These are phyloP conservation scores for Strigamia crassipes DNA, from an alignment of 2,888 invertebrate genomes.

Conservation along the genomic window DNA sequence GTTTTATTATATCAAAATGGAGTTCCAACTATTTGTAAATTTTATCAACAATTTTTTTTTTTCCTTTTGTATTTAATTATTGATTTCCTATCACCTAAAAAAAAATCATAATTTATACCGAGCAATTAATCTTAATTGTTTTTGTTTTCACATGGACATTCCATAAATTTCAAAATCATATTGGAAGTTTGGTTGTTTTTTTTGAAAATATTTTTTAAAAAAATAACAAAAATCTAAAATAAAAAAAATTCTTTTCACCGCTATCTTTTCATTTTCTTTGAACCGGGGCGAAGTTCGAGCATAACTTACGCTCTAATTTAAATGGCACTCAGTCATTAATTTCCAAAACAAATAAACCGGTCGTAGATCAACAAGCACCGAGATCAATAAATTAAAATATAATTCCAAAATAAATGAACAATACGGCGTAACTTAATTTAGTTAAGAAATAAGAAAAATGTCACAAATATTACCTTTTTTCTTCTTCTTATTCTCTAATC, in stretches of 20 bases:
- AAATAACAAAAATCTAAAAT: not conserved
- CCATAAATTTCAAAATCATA: constrained; percentile 38
- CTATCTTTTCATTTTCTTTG: constrained; percentile 39
- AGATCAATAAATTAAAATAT: constrained; percentile 10
- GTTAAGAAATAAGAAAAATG: too few relatives aligned
- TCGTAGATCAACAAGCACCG: constrained; percentile 5
- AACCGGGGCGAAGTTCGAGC: not conserved
- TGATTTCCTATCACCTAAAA: not conserved
- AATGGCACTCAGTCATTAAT: constrained; percentile 40
- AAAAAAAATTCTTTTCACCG: constrained; percentile 18
- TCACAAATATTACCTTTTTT: constrained; percentile 61
- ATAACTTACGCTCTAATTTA: constrained; percentile 39
- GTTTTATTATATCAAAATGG: not conserved
- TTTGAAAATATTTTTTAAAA: not conserved
- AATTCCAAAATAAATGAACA: not conserved
- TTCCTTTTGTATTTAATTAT: not conserved
- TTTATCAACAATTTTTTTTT: not conserved
- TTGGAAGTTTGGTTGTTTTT: not conserved
- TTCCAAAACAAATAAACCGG: constrained; percentile 42
- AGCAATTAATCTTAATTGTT: constrained; percentile 19
- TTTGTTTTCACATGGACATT: constrained; percentile 6
- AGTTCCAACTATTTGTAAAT: not conserved
- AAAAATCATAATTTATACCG: not conserved
- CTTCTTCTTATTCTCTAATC: constrained; percentile 75
- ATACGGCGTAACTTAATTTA: not conserved